Evolutionary conservation across 2,113 vertebrate genomes (phyloP).

Genomic region (Serinus canaria): DNA sequence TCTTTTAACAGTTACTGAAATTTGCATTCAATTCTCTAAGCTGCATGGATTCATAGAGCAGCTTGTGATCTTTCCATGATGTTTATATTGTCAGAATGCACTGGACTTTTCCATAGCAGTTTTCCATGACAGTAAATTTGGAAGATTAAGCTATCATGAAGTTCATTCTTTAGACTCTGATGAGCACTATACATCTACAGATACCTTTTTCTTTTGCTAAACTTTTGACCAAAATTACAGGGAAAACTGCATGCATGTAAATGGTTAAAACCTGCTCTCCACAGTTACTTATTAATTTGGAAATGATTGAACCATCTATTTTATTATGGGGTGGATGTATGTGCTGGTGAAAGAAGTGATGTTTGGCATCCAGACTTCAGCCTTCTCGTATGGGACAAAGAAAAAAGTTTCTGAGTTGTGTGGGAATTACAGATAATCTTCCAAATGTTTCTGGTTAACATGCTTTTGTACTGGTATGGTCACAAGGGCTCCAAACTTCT

Average conservation of each 20-base stretch:
- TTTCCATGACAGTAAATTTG: neutral
- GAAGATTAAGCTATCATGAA: neutral
- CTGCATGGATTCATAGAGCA: neutral
- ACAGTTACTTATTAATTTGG: neutral
- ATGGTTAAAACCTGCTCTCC: neutral
- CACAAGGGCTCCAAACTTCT: constrained; percentile 39
- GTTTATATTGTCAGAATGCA: neutral
- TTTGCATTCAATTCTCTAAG: neutral
- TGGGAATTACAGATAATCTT: neutral
- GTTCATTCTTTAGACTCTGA: neutral
- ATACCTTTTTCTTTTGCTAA: neutral
- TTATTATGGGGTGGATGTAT: constrained; percentile 1
- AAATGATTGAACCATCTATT: neutral
- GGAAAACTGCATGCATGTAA: neutral
- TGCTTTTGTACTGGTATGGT: constrained; percentile 36
- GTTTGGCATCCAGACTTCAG: constrained; percentile 35
- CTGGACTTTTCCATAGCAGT: neutral
- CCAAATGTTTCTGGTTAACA: constrained; percentile 39
- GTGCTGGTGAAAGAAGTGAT: neutral
- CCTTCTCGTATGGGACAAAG: constrained; percentile 7
- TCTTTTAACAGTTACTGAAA: neutral
- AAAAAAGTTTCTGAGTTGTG: constrained; percentile 16
- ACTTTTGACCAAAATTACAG: neutral
- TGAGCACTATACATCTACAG: neutral
- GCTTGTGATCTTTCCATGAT: neutral